phyloP scores from a whole-genome alignment of 1,140 invertebrate species.

The Grapholita molesta region DNA sequence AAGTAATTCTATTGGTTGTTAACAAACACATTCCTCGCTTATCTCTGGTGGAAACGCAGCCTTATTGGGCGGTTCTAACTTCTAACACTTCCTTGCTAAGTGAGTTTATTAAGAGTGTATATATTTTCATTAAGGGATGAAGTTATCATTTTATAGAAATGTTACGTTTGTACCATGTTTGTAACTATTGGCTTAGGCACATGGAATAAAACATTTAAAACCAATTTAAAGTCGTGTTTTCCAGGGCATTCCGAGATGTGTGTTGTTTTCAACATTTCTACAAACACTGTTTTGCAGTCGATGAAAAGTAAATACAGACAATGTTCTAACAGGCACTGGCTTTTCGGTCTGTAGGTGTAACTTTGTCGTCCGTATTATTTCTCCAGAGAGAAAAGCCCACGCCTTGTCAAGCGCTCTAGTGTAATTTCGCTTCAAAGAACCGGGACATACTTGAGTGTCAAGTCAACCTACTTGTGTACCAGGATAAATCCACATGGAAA shows the following conservation, averaged over 20 bases:
- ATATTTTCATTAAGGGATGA: no score
- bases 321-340: neutral
- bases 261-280: neutral
- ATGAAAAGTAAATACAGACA: neutral
- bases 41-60: no score
- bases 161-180: no score
- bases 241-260: neutral
- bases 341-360: neutral
- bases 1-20: no score
- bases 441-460: neutral
- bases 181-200: no score
- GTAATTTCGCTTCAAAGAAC: neutral
- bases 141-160: no score
- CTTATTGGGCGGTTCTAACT: no score
- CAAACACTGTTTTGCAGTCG: neutral
- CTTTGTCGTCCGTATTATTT: neutral
- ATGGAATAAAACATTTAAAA: neutral
- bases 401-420: neutral
- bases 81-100: no score
- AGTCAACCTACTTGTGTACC: neutral
- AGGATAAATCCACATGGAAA: neutral
- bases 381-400: neutral
- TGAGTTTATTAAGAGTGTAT: no score
- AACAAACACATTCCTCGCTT: no score
- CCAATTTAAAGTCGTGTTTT: neutral